phyloP scores from a whole-genome alignment of 2,797 vertebrate species.

The Margarornis squamiger region DNA sequence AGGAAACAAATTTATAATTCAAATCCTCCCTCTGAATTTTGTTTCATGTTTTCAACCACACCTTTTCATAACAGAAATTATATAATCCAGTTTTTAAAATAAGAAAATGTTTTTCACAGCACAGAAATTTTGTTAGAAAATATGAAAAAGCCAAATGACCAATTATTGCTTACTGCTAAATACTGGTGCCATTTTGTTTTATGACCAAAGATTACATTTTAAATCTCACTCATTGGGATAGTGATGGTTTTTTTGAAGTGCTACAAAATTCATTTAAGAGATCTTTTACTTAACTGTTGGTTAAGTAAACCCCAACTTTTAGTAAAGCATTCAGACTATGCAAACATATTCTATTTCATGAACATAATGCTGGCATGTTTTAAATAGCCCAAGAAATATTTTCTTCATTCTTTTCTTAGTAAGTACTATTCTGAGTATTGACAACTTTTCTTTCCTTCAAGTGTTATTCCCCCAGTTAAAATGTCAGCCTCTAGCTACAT shows the following conservation, averaged over 20 bases:
- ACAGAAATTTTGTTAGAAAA: background rate
- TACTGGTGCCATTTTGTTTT: background rate
- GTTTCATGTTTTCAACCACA: background rate
- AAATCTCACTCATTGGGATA: background rate
- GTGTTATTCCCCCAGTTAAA: background rate
- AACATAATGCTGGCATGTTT: background rate
- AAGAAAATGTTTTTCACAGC: background rate
- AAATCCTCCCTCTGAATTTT: background rate
- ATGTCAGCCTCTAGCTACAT: background rate
- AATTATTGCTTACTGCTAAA: background rate
- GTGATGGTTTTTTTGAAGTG: background rate
- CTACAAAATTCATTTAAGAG: background rate
- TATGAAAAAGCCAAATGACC: background rate
- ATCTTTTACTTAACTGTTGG: background rate
- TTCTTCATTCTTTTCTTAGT: background rate
- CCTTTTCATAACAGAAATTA: background rate
- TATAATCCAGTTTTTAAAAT: background rate
- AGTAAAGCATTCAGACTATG: background rate
- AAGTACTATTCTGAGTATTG: background rate
- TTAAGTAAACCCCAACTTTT: background rate
- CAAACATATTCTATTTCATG: background rate
- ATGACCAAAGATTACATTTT: background rate
- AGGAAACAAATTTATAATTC: background rate
- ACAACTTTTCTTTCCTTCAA: background rate
- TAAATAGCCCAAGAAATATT: background rate